Conservation (phyloP, 2,797 vertebrate genomes). For the Momotus momota region DNA sequence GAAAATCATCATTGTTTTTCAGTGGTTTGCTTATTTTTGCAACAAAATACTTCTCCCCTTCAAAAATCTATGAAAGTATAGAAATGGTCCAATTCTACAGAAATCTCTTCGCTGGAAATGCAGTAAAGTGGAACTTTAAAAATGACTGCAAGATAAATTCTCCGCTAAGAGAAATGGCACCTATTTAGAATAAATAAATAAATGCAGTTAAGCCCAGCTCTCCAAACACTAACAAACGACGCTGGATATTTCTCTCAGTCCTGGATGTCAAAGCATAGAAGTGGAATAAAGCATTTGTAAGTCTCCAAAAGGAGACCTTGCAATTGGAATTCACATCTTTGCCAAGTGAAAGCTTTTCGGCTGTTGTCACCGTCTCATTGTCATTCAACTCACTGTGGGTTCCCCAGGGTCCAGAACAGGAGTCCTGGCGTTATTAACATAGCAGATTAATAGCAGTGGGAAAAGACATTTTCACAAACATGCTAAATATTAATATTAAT, state of each 20-base stretch:
- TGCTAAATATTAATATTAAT: slow-evolving; percentile 96
- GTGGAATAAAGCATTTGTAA: slow-evolving; percentile 23
- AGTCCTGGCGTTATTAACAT: slow-evolving; percentile 87
- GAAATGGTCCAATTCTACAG: not conserved
- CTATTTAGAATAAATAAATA: slow-evolving; percentile 19
- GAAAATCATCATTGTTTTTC: not conserved
- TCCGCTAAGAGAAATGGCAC: not conserved
- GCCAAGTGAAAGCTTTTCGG: slow-evolving; percentile 32
- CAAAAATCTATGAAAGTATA: not conserved
- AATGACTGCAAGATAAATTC: not conserved
- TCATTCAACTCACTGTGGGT: slow-evolving; percentile 77
- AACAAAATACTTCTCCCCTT: not conserved
- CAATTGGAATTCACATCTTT: slow-evolving; percentile 38
- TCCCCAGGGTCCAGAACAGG: slow-evolving; percentile 76
- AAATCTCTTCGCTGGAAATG: not conserved
- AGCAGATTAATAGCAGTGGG: slow-evolving; percentile 90
- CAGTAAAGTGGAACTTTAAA: slow-evolving; percentile 29
- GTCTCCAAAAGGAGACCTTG: slow-evolving; percentile 48
- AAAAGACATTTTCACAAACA: slow-evolving; percentile 87
- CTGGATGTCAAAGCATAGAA: slow-evolving; percentile 12
- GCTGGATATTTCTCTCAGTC: slow-evolving; percentile 3
- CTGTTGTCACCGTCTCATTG: slow-evolving; percentile 79
- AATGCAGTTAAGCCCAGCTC: not conserved
- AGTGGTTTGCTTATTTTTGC: not conserved
- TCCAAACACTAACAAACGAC: not conserved